Conservation (phyloP, 2,888 invertebrate species). For the Laspeyria flexula region DNA sequence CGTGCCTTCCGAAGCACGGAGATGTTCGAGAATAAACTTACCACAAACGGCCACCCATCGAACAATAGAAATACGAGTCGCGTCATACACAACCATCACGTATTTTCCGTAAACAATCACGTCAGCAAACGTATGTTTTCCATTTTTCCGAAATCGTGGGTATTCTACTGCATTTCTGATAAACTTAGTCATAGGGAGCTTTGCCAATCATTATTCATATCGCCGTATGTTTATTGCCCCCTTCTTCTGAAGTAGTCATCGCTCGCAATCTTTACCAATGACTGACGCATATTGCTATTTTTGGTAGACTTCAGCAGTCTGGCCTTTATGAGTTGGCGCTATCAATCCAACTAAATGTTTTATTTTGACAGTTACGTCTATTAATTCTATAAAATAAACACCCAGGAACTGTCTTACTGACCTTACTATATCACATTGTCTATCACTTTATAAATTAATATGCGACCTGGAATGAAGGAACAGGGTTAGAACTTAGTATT, state of each 20-base stretch:
- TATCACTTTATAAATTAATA: slow-evolving; percentile 21
- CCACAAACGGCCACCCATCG: too few relatives aligned
- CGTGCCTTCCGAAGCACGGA: too few relatives aligned
- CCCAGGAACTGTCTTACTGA: slow-evolving; percentile 11
- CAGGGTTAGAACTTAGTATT: slow-evolving; percentile 28
- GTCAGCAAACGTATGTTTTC: slow-evolving; percentile 37
- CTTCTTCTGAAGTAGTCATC: slow-evolving; percentile 68
- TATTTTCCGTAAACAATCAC: slow-evolving; percentile 49
- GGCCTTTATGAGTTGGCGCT: slow-evolving; percentile 48
- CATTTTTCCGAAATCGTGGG: slow-evolving; percentile 54
- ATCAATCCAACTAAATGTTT: slow-evolving; percentile 46
- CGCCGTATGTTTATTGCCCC: slow-evolving; percentile 66
- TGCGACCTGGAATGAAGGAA: slow-evolving; percentile 9
- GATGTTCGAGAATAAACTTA: too few relatives aligned
- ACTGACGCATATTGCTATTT: slow-evolving; percentile 78
- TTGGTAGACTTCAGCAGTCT: slow-evolving; percentile 50
- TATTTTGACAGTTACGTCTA: slow-evolving; percentile 42
- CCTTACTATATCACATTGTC: slow-evolving; percentile 9
- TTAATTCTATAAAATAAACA: slow-evolving; percentile 36
- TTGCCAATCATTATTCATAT: slow-evolving; percentile 78
- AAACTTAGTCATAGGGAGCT: slow-evolving; percentile 62
- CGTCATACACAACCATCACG: slow-evolving; percentile 18
- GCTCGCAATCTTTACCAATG: slow-evolving; percentile 52
- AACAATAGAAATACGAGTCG: slow-evolving; percentile 10
- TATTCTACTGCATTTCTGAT: slow-evolving; percentile 47